A percentile compares a stretch with the other conserved stretches of the same genome.
Conservation (phyloP, 64 coral and sea anemone species). For the Orbicella faveolata region DNA sequence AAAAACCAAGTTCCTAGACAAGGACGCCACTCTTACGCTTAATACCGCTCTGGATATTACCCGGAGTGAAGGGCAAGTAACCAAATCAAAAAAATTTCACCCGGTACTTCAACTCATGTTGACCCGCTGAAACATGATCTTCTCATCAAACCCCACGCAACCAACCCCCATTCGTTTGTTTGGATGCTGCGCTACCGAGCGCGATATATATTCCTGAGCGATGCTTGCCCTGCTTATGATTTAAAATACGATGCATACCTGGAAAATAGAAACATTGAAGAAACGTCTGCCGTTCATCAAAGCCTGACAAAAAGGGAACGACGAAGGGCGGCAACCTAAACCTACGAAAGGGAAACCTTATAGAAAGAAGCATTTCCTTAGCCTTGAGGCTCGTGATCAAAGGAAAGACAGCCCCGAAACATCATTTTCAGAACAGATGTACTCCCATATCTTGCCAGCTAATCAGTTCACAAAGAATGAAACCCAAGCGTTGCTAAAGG, state of each 20-base stretch:
- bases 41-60: conserved; percentile 23
- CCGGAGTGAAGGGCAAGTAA: too few species aligned
- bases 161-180: background rate
- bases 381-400: too few species aligned
- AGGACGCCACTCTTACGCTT: conserved; percentile 48
- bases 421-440: background rate
- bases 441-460: conserved; percentile 3
- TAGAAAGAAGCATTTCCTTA: too few species aligned
- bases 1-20: conserved; percentile 60
- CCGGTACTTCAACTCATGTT: background rate
- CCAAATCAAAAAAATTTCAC: background rate
- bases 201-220: conserved; percentile 30
- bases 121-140: background rate
- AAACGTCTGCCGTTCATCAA: too few species aligned
- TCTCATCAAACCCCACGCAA: background rate
- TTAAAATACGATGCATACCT: conserved; percentile 42
- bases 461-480: conserved; percentile 2
- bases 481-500: conserved; percentile 3
- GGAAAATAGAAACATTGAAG: conserved; percentile 32
- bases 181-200: conserved; percentile 71
- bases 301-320: too few species aligned
- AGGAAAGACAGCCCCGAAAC: too few species aligned
- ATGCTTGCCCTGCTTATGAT: conserved; percentile 59
- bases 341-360: too few species aligned
- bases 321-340: too few species aligned